phyloP scores from a whole-genome alignment of 2,888 invertebrate species.

The Stegana nigrithorax region DNA sequence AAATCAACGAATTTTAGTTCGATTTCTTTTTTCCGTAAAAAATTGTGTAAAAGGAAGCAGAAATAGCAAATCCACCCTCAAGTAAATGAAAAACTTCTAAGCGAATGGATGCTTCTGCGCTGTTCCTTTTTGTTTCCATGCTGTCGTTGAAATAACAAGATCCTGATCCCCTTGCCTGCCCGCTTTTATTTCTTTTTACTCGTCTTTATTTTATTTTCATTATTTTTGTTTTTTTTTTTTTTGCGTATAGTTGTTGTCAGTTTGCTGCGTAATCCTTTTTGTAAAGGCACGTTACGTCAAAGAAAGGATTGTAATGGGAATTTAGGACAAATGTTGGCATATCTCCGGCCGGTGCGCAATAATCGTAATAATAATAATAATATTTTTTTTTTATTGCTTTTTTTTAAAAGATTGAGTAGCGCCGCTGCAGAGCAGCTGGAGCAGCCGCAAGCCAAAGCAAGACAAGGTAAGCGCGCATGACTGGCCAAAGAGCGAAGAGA shows the following conservation, averaged over 20 bases:
- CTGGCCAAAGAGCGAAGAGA: no score
- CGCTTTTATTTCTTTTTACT: conserved; percentile 40
- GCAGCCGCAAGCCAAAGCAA: no score
- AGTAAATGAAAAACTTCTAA: conserved; percentile 21
- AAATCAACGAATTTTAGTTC: no score
- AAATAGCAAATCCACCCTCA: conserved; percentile 57
- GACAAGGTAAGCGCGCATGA: background rate
- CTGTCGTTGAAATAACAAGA: conserved; percentile 50
- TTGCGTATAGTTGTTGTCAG: conserved; percentile 20
- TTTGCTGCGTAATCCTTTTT: conserved; percentile 64
- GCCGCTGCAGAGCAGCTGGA: no score
- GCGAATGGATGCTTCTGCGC: conserved; percentile 19
- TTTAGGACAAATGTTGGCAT: conserved; percentile 58
- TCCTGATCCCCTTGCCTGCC: conserved; percentile 38
- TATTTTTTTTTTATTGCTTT: background rate
- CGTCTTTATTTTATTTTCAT: conserved; percentile 18
- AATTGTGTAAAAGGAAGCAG: conserved; percentile 18
- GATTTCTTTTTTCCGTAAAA: conserved; percentile 5
- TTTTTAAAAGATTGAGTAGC: background rate
- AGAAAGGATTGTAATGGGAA: conserved; percentile 31
- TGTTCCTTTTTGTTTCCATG: conserved; percentile 26
- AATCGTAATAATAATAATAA: conserved; percentile 3
- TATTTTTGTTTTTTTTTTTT: conserved; percentile 13
- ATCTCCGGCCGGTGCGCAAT: conserved; percentile 55
- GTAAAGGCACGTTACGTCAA: conserved; percentile 57